Base-by-base conservation (phyloP, 2,113 vertebrate genomes). In the Bucco capensis region DNA sequence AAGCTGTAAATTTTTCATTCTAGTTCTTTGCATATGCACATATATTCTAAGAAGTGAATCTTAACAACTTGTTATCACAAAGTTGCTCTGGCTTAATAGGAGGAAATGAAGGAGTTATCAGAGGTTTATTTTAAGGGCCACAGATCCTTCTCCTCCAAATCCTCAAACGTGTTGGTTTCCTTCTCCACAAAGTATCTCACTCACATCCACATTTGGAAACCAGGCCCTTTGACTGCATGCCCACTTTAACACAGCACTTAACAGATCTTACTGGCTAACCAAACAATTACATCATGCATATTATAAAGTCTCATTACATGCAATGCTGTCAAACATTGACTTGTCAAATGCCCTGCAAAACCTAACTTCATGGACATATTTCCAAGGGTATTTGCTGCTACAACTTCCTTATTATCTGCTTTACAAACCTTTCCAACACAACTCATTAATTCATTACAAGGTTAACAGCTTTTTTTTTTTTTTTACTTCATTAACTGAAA, bases 401-500 rank as follows among this genome's bases (percentile, higher is more conserved):
- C 67, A 65, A 61, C 67, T 89, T 94, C 92, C 84, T 92, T 18
- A 33, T 90, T 93, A 93, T 90, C 80, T 86, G 24, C 51, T 86
- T 83, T 77, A 78, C 44, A 95, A 65, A 91, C 83, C 79, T 88
- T 91, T 73, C 70, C 46, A 91, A 77, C 27, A 74, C 80, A 93
- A 70, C 44, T 92, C 83, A 91, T 93, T 92, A 90, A 90, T 64
- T 86, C 60, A 67, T 90, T 90, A 93, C 60, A 81, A 94, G 73
- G 64, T 92, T 96, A 95, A 89, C 90, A 85, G 46, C 19, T 96
- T 31, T 76, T 83, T 54, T 31, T 76, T 83, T 54, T 42, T 11
- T 42, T 42, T 88, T 89, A 75, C 86, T 92, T 94, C 75, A 88
- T 93, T 92, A 74, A 72, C 70, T 75, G 74, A 92, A 96, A 84